Base-by-base conservation (phyloP, 2,113 vertebrate species). In the Phylloscopus whistleri region DNA sequence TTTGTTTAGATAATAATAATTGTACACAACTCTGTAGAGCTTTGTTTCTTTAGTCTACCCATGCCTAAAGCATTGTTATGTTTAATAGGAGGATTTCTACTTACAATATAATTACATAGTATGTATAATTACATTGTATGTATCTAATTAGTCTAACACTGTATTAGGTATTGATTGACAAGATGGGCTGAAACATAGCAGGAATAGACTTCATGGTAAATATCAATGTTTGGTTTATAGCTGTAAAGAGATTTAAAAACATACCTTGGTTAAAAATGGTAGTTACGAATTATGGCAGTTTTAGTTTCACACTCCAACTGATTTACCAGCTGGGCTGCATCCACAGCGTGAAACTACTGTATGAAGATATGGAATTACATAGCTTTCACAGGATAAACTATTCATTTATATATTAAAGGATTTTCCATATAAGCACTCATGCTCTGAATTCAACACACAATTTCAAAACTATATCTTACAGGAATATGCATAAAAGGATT, bases 141-240 rank as follows among this genome's bases (percentile, higher is more conserved):
- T 67, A 33, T 93, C 46, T 90, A 85, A 95, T 95, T 93, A 95
- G 51, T 76, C 33, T 89, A 85, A 88, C 16, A 48, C 11, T 77
- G 52, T 31, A 67, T 91, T 80, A 96, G 48, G 44, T 81, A 81
- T 86, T 92, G 94, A 93, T 55, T 95, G 93, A 91, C 93, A 95
- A 88, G 48, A 90, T 22, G n/a, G 20, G 44, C 60, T 90, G 51
- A 69, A 92, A 77, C 51, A 43, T 5, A 74, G 22, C n/a, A 70
- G 66, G 62, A 91, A 88, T 60, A 94, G 63, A 66, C 16, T 94
- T 93, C 22, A 56, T 62, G 33, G 64, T 90, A 96, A 97, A 96
- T 74, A 94, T 56, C 15, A 83, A 26, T 48, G 19, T 90, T 88
- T 88, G 8, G 5, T 68, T 93, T 59, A 48, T n/a, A 85, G 33